phyloP scores from a whole-genome alignment of 2,113 vertebrate genomes.

The Shinisaurus crocodilurus region DNA sequence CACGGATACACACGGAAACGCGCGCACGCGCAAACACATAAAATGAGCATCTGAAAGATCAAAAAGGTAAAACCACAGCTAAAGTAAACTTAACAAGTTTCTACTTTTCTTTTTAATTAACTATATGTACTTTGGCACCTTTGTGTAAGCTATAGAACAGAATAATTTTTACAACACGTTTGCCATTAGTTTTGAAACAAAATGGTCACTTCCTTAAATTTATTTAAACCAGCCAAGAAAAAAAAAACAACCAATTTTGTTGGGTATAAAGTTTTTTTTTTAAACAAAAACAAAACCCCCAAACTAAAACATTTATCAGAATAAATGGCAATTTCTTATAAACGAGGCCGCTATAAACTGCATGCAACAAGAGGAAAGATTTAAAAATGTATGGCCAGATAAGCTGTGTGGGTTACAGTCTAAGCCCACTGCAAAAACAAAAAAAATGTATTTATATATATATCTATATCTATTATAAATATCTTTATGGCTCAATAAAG shows the following conservation, averaged over 20 bases:
- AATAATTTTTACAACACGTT: conserved; percentile 71
- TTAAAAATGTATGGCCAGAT: conserved; percentile 67
- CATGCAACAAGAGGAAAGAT: conserved; percentile 64
- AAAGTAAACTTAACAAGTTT: conserved; percentile 65
- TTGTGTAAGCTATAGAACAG: conserved; percentile 73
- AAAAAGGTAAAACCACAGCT: conserved; percentile 66
- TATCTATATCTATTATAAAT: conserved; percentile 61
- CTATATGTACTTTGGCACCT: conserved; percentile 75
- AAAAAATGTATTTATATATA: conserved; percentile 39
- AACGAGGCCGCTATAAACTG: conserved; percentile 76
- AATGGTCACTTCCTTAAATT: conserved; percentile 55
- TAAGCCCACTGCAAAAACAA: conserved; percentile 55
- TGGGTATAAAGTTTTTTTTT: conserved; percentile 63
- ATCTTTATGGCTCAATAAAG: conserved; percentile 71
- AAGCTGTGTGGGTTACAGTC: conserved; percentile 63
- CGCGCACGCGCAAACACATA: neutral
- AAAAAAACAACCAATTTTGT: conserved; percentile 67
- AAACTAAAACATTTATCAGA: conserved; percentile 73
- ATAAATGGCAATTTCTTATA: conserved; percentile 75
- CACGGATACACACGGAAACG: neutral
- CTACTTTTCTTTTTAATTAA: conserved; percentile 52
- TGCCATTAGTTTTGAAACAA: conserved; percentile 72
- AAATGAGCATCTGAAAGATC: conserved; percentile 48
- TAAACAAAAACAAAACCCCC: conserved; percentile 63
- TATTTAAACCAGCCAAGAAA: conserved; percentile 72